These are phyloP conservation scores for Drosophila mercatorum DNA, from an alignment of 2,888 invertebrate genomes.

Conservation along the genomic window DNA sequence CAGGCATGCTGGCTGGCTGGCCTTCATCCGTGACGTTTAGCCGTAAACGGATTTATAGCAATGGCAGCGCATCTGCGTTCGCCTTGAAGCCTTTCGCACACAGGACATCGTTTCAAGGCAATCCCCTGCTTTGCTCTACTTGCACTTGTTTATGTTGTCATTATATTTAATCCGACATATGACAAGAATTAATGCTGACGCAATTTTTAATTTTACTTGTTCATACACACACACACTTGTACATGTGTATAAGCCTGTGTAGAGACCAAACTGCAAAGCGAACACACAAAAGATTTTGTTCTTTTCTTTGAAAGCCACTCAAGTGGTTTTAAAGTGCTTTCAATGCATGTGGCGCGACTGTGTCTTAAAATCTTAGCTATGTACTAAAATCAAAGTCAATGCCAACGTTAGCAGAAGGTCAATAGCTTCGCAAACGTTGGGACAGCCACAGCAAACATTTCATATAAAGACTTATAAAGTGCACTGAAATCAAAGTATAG, in stretches of 20 bases:
- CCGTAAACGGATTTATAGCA: conserved; percentile 69
- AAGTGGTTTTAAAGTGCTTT: conserved; percentile 39
- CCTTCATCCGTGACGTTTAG: conserved; percentile 60
- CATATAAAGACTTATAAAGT: background rate
- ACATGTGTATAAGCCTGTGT: background rate
- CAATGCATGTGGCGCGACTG: conserved; percentile 28
- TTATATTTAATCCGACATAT: conserved; percentile 65
- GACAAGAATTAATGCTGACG: conserved; percentile 50
- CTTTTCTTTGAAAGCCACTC: conserved; percentile 34
- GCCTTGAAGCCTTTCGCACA: conserved; percentile 50
- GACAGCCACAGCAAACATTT: conserved; percentile 9
- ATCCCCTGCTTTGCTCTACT: conserved; percentile 36
- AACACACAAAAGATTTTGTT: conserved; percentile 59
- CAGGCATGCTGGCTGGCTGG: background rate
- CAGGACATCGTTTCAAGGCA: conserved; percentile 53
- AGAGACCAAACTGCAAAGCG: conserved; percentile 21
- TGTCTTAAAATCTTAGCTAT: conserved; percentile 40
- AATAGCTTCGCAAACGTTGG: conserved; percentile 37
- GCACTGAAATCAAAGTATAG: background rate
- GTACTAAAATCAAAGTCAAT: conserved; percentile 53
- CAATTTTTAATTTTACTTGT: conserved; percentile 31
- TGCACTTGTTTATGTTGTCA: conserved; percentile 68
- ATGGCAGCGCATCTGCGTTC: conserved; percentile 40
- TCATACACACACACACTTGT: background rate
- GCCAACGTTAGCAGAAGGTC: conserved; percentile 54